These are phyloP conservation scores for Oegoconia quadripuncta DNA, from an alignment of 2,888 invertebrate species.

Conservation along the genomic window DNA sequence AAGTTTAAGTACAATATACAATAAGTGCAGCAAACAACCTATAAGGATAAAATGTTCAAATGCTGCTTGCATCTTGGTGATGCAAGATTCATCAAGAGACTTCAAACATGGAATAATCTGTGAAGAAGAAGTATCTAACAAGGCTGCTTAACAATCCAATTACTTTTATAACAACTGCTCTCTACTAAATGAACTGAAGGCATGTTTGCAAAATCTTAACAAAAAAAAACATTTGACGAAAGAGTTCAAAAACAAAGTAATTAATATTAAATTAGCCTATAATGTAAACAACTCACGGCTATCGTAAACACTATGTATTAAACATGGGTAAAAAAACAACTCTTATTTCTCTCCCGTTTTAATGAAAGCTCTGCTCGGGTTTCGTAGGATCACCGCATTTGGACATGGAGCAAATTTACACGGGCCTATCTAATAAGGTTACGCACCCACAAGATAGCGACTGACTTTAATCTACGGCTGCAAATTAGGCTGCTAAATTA, in stretches of 20 bases:
- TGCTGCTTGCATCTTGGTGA: too few relatives aligned
- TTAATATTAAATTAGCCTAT: slow-evolving; percentile 14
- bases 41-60: too few relatives aligned
- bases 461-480: slow-evolving; percentile 52
- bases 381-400: slow-evolving; percentile 60
- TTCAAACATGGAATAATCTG: too few relatives aligned
- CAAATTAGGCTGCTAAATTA: slow-evolving; percentile 26
- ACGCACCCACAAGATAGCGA: slow-evolving; percentile 42
- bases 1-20: too few relatives aligned
- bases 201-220: too few relatives aligned
- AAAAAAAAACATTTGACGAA: neutral
- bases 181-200: too few relatives aligned
- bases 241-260: slow-evolving; percentile 3
- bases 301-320: slow-evolving; percentile 13
- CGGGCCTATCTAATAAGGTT: slow-evolving; percentile 58
- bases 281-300: slow-evolving; percentile 16
- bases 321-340: slow-evolving; percentile 25
- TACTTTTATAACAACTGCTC: too few relatives aligned
- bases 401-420: slow-evolving; percentile 65
- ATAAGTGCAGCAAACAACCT: too few relatives aligned
- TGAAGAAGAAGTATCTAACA: too few relatives aligned
- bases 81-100: too few relatives aligned
- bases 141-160: too few relatives aligned
- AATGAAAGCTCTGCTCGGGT: slow-evolving; percentile 47
- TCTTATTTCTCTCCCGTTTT: slow-evolving; percentile 35